Evolutionary conservation across 2,797 vertebrate genomes (phyloP), one percentile per base, ranked within the genome.

Genomic region (Takifugu rubripes): DNA sequence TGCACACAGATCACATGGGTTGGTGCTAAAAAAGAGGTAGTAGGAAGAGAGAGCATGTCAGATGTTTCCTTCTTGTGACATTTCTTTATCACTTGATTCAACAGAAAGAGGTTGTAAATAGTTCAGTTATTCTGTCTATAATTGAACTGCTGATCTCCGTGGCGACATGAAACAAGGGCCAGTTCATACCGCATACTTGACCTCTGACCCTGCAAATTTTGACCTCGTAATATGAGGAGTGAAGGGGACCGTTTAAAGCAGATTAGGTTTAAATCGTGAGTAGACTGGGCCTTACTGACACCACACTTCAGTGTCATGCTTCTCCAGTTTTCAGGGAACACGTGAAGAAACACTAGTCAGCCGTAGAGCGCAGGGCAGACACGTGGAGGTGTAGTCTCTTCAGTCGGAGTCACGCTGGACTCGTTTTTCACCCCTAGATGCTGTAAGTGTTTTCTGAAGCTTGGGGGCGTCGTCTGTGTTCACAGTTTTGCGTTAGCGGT

Each of bases 21-120:
- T 64, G 24, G 16, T 65, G 70, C 70, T 71, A 14, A 60, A 77
- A 85, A 81, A 86, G 79, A 72, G 84, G 80, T 85, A 87, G 83
- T 87, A 57, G 46, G 33, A 67, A 51, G 12, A 2, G 25, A 60
- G 61, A 48, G 58, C 71, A 60, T 68, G 61, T 56, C 68, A 64
- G 49, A 65, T 65, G 52, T 56, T 64, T 71, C 65, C 50, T 33
- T 59, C 15, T 15, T 15, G 52, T 26, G 10, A 55, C 42, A 16
- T 29, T 17, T 59, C 46, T 66, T 52, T 3, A 65, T 51, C 33
- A 2, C 47, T 45, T 47, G 6, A 51, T 9, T 25, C 17, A 17
- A 26, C 36, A 57, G 2, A 25, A 40, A 5, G 2, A 40, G 36
- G 9, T 3, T 14, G 9, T 40, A 12, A 14, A 40, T 3, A 11